Conservation (phyloP, 2,888 invertebrate species). For the Elysia crispata region DNA sequence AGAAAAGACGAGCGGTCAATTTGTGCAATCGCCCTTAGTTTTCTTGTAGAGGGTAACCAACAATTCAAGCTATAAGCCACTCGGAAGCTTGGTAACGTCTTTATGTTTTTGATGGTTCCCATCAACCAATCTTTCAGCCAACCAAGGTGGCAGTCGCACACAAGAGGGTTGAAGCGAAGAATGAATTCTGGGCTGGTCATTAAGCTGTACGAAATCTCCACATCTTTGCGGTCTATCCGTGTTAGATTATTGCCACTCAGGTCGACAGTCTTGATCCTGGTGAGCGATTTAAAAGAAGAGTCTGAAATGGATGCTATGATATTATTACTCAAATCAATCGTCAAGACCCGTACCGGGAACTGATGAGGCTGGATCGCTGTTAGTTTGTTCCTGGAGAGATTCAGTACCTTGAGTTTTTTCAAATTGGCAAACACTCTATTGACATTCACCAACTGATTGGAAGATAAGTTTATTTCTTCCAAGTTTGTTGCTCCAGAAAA, state of each 20-base stretch:
- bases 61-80: slow-evolving; percentile 53
- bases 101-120: slow-evolving; percentile 41
- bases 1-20: slow-evolving; percentile 56
- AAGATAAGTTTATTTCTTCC: slow-evolving; percentile 52
- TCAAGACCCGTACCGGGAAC: slow-evolving; percentile 60
- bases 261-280: slow-evolving; percentile 56
- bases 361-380: slow-evolving; percentile 48
- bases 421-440: slow-evolving; percentile 46
- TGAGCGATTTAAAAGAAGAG: slow-evolving; percentile 60
- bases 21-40: slow-evolving; percentile 45
- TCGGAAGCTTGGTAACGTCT: slow-evolving; percentile 49
- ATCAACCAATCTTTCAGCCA: slow-evolving; percentile 59
- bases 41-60: slow-evolving; percentile 49
- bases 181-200: slow-evolving; percentile 54
- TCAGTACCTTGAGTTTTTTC: slow-evolving; percentile 41
- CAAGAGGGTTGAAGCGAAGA: slow-evolving; percentile 59
- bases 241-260: slow-evolving; percentile 60
- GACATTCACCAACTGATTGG: slow-evolving; percentile 46
- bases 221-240: slow-evolving; percentile 45
- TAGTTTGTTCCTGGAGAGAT: slow-evolving; percentile 56
- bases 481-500: slow-evolving; percentile 54
- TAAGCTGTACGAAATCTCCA: slow-evolving; percentile 50
- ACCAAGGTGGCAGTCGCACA: slow-evolving; percentile 64
- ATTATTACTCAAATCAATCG: slow-evolving; percentile 60
- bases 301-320: slow-evolving; percentile 57